Evolutionary conservation across 2,888 invertebrate genomes (phyloP).

Genomic region (Tinea trinotella): DNA sequence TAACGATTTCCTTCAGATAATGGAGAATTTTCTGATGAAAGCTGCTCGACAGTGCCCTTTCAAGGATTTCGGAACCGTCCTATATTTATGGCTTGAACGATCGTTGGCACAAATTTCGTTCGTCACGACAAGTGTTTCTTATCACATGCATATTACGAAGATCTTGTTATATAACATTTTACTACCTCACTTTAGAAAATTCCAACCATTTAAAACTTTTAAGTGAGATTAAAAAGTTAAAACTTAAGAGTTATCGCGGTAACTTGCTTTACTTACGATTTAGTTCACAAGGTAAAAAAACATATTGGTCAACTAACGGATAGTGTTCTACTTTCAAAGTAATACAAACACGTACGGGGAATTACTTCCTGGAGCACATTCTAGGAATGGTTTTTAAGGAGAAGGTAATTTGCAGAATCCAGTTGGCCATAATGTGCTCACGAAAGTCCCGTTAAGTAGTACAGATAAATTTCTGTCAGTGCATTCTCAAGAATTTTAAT

Average conservation of each 20-base stretch:
- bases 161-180: slow-evolving; percentile 36
- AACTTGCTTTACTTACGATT: slow-evolving; percentile 35
- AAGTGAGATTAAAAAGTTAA: slow-evolving; percentile 31
- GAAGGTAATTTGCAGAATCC: slow-evolving; percentile 46
- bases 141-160: slow-evolving; percentile 46
- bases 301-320: too few relatives aligned
- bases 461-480: slow-evolving; percentile 20
- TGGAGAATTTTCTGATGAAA: slow-evolving; percentile 69
- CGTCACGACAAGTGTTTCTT: slow-evolving; percentile 45
- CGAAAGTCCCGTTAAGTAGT: slow-evolving; percentile 25
- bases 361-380: slow-evolving; percentile 48
- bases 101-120: slow-evolving; percentile 51
- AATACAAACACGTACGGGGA: slow-evolving; percentile 47
- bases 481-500: slow-evolving; percentile 20
- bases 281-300: slow-evolving; percentile 36
- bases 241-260: slow-evolving; percentile 43
- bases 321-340: too few relatives aligned
- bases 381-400: slow-evolving; percentile 42
- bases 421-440: slow-evolving; percentile 36
- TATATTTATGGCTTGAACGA: slow-evolving; percentile 58
- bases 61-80: slow-evolving; percentile 57
- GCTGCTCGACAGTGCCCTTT: slow-evolving; percentile 58
- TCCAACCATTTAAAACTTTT: slow-evolving; percentile 33
- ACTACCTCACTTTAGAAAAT: slow-evolving; percentile 31
- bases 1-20: slow-evolving; percentile 71